phyloP scores from a whole-genome alignment of 1,140 invertebrate genomes.

The Hyles euphorbiae region DNA sequence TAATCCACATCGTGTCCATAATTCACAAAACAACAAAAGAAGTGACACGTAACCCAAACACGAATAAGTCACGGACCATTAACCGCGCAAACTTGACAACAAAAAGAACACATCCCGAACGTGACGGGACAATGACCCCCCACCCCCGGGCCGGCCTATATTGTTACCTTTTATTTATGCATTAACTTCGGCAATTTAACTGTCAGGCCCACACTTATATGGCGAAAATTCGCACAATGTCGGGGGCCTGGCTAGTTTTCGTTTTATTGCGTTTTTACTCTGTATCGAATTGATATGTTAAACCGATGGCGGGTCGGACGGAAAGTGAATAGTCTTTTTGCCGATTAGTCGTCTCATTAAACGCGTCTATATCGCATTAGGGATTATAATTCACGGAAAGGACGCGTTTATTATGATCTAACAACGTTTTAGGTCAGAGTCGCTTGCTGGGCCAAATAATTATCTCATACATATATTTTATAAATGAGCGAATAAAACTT shows the following conservation, averaged over 20 bases:
- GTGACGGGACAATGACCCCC: not conserved
- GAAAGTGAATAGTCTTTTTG: conserved; percentile 30
- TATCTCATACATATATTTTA: no score
- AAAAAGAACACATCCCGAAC: not conserved
- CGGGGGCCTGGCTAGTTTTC: conserved; percentile 12
- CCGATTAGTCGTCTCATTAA: conserved; percentile 44
- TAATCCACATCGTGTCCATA: no score
- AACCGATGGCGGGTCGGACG: conserved; percentile 28
- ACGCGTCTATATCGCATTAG: conserved; percentile 22
- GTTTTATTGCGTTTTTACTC: conserved; percentile 26
- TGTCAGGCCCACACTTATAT: conserved; percentile 46
- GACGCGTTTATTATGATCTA: conserved; percentile 19
- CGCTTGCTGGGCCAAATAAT: not conserved
- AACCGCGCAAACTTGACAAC: conserved; percentile 3
- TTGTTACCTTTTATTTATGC: conserved; percentile 68
- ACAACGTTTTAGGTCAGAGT: not conserved
- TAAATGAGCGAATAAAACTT: no score
- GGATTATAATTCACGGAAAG: conserved; percentile 17
- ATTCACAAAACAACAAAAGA: no score
- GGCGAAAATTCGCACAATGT: conserved; percentile 41
- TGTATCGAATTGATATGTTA: conserved; percentile 42
- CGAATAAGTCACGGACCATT: conserved; percentile 6
- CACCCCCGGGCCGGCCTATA: conserved; percentile 33
- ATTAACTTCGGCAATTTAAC: conserved; percentile 67
- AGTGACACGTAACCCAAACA: no score